Conservation (phyloP, 2,113 vertebrate species). For the Cavia aperea region DNA sequence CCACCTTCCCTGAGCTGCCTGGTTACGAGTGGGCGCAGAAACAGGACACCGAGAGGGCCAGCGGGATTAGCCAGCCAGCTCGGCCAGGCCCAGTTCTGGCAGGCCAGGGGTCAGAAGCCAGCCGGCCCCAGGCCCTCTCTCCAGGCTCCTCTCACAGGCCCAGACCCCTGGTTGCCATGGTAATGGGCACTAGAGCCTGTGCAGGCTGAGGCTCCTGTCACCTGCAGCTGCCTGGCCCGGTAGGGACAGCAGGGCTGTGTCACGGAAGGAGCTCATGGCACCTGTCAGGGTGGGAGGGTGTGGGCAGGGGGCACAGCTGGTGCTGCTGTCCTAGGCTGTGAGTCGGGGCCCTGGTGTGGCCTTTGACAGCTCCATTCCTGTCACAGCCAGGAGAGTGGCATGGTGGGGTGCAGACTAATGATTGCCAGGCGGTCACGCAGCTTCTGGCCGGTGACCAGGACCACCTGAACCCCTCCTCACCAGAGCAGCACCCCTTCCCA, state of each 20-base stretch:
- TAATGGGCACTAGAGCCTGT: neutral
- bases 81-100: neutral
- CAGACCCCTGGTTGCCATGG: slow-evolving; percentile 49
- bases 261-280: neutral
- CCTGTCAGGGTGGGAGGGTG: neutral
- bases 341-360: neutral
- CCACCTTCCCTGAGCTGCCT: neutral
- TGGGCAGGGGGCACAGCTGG: neutral
- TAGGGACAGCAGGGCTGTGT: neutral
- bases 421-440: neutral
- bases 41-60: slow-evolving; percentile 14
- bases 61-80: neutral
- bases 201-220: neutral
- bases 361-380: neutral
- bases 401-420: neutral
- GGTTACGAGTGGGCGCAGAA: neutral
- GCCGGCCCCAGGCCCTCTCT: neutral
- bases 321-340: neutral
- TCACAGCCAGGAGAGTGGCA: neutral
- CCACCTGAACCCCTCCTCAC: neutral
- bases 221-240: neutral
- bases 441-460: neutral
- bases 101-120: neutral
- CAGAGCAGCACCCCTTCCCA: neutral
- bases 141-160: neutral